Evolutionary conservation across 1,140 invertebrate species (phyloP).

Genomic region (Amphibalanus amphitrite): DNA sequence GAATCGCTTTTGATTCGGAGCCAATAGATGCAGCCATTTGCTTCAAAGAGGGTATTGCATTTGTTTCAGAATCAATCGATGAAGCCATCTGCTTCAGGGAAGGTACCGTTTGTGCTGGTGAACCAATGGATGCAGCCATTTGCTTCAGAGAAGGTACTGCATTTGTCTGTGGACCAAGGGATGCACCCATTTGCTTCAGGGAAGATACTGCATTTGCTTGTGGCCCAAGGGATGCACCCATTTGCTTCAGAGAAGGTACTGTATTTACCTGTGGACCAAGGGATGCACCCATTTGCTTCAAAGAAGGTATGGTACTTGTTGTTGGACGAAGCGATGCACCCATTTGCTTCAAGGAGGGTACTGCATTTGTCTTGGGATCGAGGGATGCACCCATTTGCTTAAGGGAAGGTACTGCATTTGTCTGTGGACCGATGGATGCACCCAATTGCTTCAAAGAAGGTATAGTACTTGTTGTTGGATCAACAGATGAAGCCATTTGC

Average conservation of each 20-base stretch:
- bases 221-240: no score
- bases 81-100: neutral
- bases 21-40: neutral
- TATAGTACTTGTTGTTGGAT: no score
- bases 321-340: neutral
- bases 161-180: neutral
- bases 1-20: neutral
- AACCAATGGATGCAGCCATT: neutral
- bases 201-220: neutral
- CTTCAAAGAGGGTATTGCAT: neutral
- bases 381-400: neutral
- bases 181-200: neutral
- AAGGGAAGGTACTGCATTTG: neutral
- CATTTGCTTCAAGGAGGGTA: neutral
- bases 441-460: no score
- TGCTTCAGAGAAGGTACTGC: neutral
- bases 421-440: no score
- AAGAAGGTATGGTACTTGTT: neutral
- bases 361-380: neutral
- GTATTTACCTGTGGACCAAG: neutral
- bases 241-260: no score
- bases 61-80: neutral
- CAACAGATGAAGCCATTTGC: no score
- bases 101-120: neutral
- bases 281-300: neutral